Evolutionary conservation across 1,140 invertebrate genomes (phyloP).

Genomic region (Lepidostoma basale): DNA sequence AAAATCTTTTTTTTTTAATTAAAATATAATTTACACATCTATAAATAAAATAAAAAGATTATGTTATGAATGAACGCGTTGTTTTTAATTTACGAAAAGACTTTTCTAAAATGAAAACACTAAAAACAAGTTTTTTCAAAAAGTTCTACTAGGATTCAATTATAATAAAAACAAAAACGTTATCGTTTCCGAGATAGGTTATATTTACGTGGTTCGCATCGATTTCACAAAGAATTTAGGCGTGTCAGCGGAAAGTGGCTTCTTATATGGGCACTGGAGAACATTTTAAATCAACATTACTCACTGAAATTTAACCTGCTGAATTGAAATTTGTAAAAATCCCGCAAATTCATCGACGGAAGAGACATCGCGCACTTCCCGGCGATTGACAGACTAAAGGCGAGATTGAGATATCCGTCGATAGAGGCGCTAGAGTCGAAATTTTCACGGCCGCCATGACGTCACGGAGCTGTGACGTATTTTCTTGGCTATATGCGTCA

Average conservation of each 20-base stretch:
- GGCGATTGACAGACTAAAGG: neutral
- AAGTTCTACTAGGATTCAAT: neutral
- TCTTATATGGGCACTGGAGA: neutral
- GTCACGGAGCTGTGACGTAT: too few relatives aligned
- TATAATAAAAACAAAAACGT: neutral
- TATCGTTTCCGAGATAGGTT: too few relatives aligned
- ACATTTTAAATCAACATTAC: neutral
- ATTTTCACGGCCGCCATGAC: neutral
- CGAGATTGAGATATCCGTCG: neutral
- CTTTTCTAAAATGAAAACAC: neutral
- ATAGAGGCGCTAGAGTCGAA: slow-evolving; percentile 7
- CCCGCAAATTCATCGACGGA: neutral
- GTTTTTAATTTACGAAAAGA: too few relatives aligned
- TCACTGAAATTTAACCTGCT: slow-evolving; percentile 23
- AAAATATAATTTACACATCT: too few relatives aligned
- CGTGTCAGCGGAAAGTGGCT: neutral
- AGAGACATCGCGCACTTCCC: neutral
- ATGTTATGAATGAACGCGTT: too few relatives aligned
- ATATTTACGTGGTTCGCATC: neutral
- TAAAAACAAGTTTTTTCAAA: neutral
- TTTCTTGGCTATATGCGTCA: too few relatives aligned
- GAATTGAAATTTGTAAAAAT: slow-evolving; percentile 16
- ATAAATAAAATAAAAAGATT: too few relatives aligned
- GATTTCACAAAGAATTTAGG: neutral
- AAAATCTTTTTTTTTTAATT: too few relatives aligned